Base-by-base conservation (phyloP, 1,140 invertebrate species). In the Heliconius hermathena region DNA sequence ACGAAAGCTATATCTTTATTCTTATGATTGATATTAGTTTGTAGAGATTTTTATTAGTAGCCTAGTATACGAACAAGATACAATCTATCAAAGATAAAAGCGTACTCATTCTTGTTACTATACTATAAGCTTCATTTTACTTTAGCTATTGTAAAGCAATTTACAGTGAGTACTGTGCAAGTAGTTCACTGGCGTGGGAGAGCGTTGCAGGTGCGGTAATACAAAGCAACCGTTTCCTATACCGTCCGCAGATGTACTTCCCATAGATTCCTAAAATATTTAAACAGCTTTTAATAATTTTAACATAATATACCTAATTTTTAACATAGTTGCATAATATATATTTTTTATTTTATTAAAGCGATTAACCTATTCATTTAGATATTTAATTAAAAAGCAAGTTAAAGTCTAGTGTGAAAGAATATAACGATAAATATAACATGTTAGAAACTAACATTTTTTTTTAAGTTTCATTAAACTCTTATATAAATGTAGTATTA, bases 121-220 rank as follows among this genome's bases (percentile, higher is more conserved):
- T 72, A n/a, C 0, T 2, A 13, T 72, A 72, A 66, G 60, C 33
- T 71, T 71, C 49, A 77, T 26, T 71, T 52, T 77, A 71, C 20
- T 41, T 72, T 8, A 77, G n/a, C 29, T 41, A 71, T 76, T 57
- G 70, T 79, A 60, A 49, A 80, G 73, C 73, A 76, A 79, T 76
- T 79, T 79, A 72, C 33, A 83, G 78, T 80, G 70, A 78, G 82
- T 80, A 81, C 71, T 71, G 79, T 82, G 46, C 57, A 81, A 72
- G 81, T 78, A 83, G 82, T 83, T 80, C 83, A 87, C 83, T 83
- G 88, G 80, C 93, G 91, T 94, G 93, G 91, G 93, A 94, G 90
- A 84, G 22, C 77, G 86, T 88, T 86, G 93, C 93, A 94, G 93
- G 93, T 93, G 93, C 85, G 82, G 81, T 72, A 79, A 78, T 84